Base-by-base conservation (phyloP, 2,888 invertebrate genomes). In the Epistrophella euchroma region DNA sequence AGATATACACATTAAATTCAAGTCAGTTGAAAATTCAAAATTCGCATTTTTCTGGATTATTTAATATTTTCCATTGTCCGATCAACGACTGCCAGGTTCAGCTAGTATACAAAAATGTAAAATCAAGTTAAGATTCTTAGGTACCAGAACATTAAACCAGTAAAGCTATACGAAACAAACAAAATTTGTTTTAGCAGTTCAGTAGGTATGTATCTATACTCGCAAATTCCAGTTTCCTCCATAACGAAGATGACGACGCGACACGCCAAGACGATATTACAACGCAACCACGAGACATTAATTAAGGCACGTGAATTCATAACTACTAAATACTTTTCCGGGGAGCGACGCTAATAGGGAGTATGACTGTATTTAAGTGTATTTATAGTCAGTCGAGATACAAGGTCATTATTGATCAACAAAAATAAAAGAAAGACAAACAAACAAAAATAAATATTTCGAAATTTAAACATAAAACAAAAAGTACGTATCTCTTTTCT, bases 351-450 rank as follows among this genome's bases (percentile, higher is more conserved):
- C 40, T 60, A 40, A 60, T 60, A 22, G 19, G 60, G 15, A 15
- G 13, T 60, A n/a, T n/a, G 60, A 22, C 60, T 60, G 60, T 60
- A 19, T 22, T 22, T 40, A 58, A 32, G 13, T 19, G 13, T 37
- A 15, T 37, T 40, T 40, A 60, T 40, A 22, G 37, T 40, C 22
- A 22, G 37, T 40, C 22, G 40, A 40, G 9, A 40, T 22, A 37
- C 60, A 60, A 60, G 60, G 60, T 60, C 60, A 60, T 60, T 60
- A 60, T 37, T n/a, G 13, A 60, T 40, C 19, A 60, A 60, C 58
- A 60, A 60, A 37, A 60, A 37, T 22, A 56, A 28, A 28, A 52
- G 9, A 32, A 32, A 32, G 37, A 60, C 60, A 60, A 60, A 40
- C 9, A 28, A 3, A 55, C 58, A 5, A 37, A 60, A 60, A 60